phyloP scores from a whole-genome alignment of 2,113 vertebrate species.

The Psilopsiagon aurifrons region DNA sequence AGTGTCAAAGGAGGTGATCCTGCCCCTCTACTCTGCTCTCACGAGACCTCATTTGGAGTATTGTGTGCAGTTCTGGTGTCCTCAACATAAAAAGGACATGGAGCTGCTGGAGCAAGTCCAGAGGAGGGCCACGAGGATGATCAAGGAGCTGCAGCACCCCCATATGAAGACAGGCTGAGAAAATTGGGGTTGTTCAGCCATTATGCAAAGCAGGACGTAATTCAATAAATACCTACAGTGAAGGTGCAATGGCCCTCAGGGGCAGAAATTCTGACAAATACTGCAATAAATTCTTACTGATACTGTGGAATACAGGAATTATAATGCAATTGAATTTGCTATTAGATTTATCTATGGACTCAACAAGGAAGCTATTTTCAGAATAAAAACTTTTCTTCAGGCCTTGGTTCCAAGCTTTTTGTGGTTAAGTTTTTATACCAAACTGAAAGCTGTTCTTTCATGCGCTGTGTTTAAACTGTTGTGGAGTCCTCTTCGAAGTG shows the following conservation, averaged over 20 bases:
- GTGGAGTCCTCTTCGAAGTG: not conserved
- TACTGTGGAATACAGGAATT: not conserved
- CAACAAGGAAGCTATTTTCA: not conserved
- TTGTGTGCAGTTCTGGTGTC: too few relatives aligned
- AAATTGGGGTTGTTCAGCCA: not conserved
- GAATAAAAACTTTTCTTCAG: not conserved
- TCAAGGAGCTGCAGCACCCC: not conserved
- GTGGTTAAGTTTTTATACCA: not conserved
- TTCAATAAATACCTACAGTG: not conserved
- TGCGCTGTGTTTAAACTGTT: not conserved
- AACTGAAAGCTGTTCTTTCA: not conserved
- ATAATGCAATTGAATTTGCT: not conserved
- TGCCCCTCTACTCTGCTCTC: too few relatives aligned
- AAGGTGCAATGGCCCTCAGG: not conserved
- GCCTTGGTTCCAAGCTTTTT: not conserved
- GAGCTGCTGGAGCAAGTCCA: too few relatives aligned
- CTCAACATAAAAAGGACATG: too few relatives aligned
- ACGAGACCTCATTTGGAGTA: too few relatives aligned
- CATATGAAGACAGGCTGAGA: not conserved
- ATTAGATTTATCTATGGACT: not conserved
- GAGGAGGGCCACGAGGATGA: not conserved
- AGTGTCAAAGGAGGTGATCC: too few relatives aligned
- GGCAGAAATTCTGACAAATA: not conserved
- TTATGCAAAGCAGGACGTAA: not conserved
- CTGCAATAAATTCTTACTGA: not conserved